Base-by-base conservation (phyloP, 2,113 vertebrate genomes). In the Stegastes partitus region DNA sequence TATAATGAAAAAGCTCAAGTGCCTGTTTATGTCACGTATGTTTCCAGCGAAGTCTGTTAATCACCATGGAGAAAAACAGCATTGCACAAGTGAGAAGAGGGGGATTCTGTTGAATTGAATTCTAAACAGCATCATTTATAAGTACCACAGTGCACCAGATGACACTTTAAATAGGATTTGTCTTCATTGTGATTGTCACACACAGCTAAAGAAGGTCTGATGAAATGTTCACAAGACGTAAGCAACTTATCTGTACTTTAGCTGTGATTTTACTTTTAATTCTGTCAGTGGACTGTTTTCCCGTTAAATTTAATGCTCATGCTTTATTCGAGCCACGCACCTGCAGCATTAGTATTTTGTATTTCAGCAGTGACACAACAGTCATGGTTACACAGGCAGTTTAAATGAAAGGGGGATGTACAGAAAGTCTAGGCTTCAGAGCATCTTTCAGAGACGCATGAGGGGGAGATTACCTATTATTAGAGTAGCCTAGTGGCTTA, bases 391-490 rank as follows among this genome's bases (percentile, higher is more conserved):
- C 11, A 19, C 47, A 49, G n/a, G 47, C 19, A 49, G 11, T 37
- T 37, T 11, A 18, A 22, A 39, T 64, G 21, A 45, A 64, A 69
- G 69, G 19, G 22, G 59, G 37, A 57, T 23, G 65, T 47, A 57
- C 50, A 28, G 39, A 11, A 66, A 69, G 55, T 18, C 2, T 7
- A 25, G 6, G 47, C 31, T n/a, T 31, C 49, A 37, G 50, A 68
- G 59, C 39, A 80, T 70, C 68, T 68, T 45, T 51, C 54, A 49
- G 50, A 75, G 64, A 57, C 1, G 51, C 63, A 25, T 44, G 57
- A 77, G 26, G 73, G 49, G 28, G 68, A 34, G 77, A 85, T 85
- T 70, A 85, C 45, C 80, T 91, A 92, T 90, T 88, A 82, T 79
- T 91, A 90, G 86, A 66, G 50, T 34, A 39, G 47, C 67, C 56